phyloP scores from a whole-genome alignment of 35 echinoderm and acorn worm species.

The Heliocidaris tuberculata region DNA sequence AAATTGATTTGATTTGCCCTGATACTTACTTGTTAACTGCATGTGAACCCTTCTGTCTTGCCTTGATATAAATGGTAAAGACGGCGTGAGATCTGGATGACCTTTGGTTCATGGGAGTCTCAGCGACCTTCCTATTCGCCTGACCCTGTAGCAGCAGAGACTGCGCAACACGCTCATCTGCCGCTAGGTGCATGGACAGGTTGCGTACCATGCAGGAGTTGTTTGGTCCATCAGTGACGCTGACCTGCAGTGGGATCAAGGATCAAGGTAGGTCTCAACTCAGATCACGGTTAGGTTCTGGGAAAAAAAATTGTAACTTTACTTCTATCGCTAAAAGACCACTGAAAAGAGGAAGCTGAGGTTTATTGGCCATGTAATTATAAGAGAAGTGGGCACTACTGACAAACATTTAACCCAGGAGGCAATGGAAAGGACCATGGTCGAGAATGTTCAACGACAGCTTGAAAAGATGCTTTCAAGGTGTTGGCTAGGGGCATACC shows the following conservation, averaged over 20 bases:
- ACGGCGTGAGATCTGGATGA: constrained; percentile 68
- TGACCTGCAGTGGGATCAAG: not conserved
- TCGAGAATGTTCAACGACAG: too few species aligned
- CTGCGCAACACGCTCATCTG: constrained; percentile 68
- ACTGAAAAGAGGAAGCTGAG: not conserved
- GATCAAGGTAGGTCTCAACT: too few species aligned
- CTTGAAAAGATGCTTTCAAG: too few species aligned
- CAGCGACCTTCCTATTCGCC: constrained; percentile 56
- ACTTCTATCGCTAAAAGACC: not conserved
- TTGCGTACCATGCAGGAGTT: constrained; percentile 56
- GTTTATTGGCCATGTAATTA: too few species aligned
- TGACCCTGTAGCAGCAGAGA: constrained; percentile 56
- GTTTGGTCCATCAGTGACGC: constrained; percentile 52
- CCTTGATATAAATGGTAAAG: constrained; percentile 59
- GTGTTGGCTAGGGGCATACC: too few species aligned
- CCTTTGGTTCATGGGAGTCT: constrained; percentile 64
- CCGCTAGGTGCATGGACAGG: constrained; percentile 53
- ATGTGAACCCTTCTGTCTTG: constrained; percentile 25
- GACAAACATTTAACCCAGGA: too few species aligned
- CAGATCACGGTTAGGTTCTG: too few species aligned
- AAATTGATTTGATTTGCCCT: not conserved
- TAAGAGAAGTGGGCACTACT: too few species aligned
- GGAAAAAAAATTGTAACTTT: too few species aligned
- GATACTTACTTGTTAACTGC: constrained; percentile 49
- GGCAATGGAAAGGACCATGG: too few species aligned